Evolutionary conservation across 2,888 invertebrate species (phyloP).

Genomic region (Aspidiotus rigidus): DNA sequence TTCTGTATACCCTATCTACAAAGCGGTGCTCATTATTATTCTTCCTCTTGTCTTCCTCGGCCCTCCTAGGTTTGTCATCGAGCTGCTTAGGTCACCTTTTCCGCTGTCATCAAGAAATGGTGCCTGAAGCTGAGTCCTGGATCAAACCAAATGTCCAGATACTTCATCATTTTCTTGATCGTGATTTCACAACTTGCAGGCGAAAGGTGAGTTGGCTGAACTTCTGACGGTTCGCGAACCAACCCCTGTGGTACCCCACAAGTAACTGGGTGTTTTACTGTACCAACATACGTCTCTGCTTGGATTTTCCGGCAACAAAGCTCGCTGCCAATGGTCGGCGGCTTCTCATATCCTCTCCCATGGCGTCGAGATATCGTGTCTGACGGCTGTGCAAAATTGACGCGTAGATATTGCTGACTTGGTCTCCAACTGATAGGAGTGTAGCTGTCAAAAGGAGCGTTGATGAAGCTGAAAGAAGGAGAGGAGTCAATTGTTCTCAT

Average conservation of each 20-base stretch:
- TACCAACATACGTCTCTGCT: not conserved
- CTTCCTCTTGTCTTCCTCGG: not conserved
- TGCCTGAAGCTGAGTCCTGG: not conserved
- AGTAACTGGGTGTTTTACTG: not conserved
- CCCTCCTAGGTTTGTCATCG: not conserved
- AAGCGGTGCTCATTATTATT: not conserved
- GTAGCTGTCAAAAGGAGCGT: too few species aligned
- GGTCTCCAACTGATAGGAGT: too few species aligned
- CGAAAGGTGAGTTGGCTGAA: not conserved
- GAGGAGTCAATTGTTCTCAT: too few species aligned
- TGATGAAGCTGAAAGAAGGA: too few species aligned
- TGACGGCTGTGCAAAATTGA: too few species aligned
- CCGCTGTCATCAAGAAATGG: not conserved
- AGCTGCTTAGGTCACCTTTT: not conserved
- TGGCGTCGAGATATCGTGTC: not conserved
- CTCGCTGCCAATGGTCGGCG: not conserved
- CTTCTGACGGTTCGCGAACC: not conserved
- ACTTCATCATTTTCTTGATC: not conserved
- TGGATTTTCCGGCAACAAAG: not conserved
- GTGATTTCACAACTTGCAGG: not conserved
- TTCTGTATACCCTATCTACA: not conserved
- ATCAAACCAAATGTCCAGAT: not conserved
- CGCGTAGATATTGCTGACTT: too few species aligned
- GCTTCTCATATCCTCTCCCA: not conserved
- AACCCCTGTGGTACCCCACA: not conserved